These are phyloP conservation scores for Podarcis muralis DNA, from an alignment of 2,113 vertebrate genomes.

Conservation along the genomic window DNA sequence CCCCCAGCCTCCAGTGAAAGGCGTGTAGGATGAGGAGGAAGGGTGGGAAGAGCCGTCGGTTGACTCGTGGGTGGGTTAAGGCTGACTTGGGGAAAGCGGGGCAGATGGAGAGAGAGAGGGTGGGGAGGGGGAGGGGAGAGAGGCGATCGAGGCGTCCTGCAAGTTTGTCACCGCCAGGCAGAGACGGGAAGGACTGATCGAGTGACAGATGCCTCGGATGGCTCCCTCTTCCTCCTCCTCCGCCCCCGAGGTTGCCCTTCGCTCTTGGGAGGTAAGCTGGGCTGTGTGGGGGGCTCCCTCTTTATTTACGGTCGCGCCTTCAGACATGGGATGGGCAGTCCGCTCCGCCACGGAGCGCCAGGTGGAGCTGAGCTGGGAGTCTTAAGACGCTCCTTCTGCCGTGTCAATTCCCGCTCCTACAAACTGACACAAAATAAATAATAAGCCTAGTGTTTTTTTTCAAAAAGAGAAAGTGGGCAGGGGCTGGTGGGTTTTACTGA, in stretches of 20 bases:
- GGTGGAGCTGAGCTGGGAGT: conserved; percentile 5
- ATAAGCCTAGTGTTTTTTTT: no score
- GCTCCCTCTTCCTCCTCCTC: conserved; percentile 60
- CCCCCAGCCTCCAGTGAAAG: not conserved
- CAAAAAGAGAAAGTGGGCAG: not conserved
- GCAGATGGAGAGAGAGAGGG: not conserved
- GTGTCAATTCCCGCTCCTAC: not conserved
- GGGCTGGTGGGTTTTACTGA: not conserved
- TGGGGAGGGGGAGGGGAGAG: conserved; percentile 25
- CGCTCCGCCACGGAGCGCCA: not conserved
- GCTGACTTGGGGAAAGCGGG: conserved; percentile 69
- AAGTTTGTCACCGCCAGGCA: conserved; percentile 64
- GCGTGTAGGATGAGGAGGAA: not conserved
- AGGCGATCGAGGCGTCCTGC: conserved; percentile 53
- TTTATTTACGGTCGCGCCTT: not conserved
- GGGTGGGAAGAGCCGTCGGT: conserved; percentile 61
- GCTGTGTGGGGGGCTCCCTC: not conserved
- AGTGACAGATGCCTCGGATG: conserved; percentile 34
- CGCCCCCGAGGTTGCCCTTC: conserved; percentile 46
- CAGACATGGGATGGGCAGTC: not conserved
- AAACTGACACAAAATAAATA: not conserved
- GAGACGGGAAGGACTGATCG: conserved; percentile 53
- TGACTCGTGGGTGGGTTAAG: conserved; percentile 63
- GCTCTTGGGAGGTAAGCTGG: not conserved
- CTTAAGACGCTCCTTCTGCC: not conserved